Percentiles rank a stretch among this genome's conserved stretches.
phyloP scores from a whole-genome alignment of 92 coral and sea anemone species.

The Epizoanthus stellaris region DNA sequence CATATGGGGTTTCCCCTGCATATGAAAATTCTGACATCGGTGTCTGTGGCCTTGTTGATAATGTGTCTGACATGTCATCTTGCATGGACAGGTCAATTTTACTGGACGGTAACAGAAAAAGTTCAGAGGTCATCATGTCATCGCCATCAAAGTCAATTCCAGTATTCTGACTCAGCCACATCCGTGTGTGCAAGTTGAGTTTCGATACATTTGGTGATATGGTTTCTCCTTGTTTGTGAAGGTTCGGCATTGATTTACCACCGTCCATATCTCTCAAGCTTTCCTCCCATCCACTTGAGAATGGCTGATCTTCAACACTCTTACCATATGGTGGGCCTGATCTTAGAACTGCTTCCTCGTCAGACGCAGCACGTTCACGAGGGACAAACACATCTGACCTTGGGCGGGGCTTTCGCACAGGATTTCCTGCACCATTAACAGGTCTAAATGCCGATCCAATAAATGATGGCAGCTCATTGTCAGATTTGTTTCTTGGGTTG shows the following conservation, averaged over 20 bases:
- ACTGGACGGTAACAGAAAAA: constrained; percentile 80
- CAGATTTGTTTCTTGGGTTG: background rate
- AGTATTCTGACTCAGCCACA: constrained; percentile 87
- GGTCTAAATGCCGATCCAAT: constrained; percentile 23
- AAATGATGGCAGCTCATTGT: constrained; percentile 14
- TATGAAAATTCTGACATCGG: constrained; percentile 94
- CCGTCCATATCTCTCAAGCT: constrained; percentile 70
- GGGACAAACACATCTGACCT: constrained; percentile 45
- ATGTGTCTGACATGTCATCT: constrained; percentile 59
- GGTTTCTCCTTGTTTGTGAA: constrained; percentile 46
- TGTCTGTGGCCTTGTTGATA: constrained; percentile 80
- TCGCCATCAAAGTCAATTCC: constrained; percentile 69
- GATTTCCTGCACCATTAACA: constrained; percentile 3
- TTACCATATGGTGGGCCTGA: constrained; percentile 5
- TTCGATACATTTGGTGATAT: constrained; percentile 70
- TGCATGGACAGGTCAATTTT: constrained; percentile 74
- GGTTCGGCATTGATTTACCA: constrained; percentile 90
- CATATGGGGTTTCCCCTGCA: constrained; percentile 81
- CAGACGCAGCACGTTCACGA: constrained; percentile 33
- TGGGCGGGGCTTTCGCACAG: constrained; percentile 37
- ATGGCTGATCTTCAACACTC: background rate
- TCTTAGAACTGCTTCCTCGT: constrained; percentile 41
- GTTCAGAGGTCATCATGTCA: constrained; percentile 73
- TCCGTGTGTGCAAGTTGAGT: constrained; percentile 80
- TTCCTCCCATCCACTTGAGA: constrained; percentile 44